These are phyloP conservation scores for Agrypnia vestita DNA, from an alignment of 1,140 invertebrate species.

Conservation along the genomic window DNA sequence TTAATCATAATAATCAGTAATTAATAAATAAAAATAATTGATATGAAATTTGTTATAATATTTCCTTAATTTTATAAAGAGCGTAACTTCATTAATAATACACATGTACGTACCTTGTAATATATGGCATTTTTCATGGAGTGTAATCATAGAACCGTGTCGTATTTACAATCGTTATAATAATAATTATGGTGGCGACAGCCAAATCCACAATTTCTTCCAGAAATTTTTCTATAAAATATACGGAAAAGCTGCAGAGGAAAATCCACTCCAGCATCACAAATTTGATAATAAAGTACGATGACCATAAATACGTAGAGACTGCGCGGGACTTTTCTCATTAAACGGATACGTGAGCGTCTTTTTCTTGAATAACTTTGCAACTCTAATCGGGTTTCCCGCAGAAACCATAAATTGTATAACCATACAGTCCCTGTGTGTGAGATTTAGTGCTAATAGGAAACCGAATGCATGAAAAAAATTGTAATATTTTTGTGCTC, in stretches of 20 bases:
- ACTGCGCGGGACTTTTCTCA: conserved; percentile 35
- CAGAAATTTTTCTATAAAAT: conserved; percentile 1
- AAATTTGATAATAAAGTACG: conserved; percentile 42
- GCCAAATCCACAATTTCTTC: neutral
- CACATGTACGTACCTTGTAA: no score
- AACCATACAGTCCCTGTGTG: neutral
- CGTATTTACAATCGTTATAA: no score
- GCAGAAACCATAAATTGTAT: conserved; percentile 15
- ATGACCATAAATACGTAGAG: conserved; percentile 33
- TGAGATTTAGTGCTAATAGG: conserved; percentile 21
- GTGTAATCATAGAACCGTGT: no score
- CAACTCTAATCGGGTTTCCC: conserved; percentile 28
- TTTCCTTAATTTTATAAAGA: no score
- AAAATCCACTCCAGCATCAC: conserved; percentile 27
- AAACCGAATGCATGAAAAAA: neutral
- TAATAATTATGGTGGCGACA: no score
- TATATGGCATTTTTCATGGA: no score
- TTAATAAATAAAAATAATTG: no score
- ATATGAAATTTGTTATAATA: no score
- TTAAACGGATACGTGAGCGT: conserved; percentile 27
- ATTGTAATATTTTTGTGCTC: no score
- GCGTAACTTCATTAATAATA: no score
- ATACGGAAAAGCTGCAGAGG: conserved; percentile 20
- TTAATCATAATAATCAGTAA: no score
- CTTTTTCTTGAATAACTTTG: conserved; percentile 26